phyloP scores from a whole-genome alignment of 2,797 vertebrate species.

The Sebastolobus alascanus region DNA sequence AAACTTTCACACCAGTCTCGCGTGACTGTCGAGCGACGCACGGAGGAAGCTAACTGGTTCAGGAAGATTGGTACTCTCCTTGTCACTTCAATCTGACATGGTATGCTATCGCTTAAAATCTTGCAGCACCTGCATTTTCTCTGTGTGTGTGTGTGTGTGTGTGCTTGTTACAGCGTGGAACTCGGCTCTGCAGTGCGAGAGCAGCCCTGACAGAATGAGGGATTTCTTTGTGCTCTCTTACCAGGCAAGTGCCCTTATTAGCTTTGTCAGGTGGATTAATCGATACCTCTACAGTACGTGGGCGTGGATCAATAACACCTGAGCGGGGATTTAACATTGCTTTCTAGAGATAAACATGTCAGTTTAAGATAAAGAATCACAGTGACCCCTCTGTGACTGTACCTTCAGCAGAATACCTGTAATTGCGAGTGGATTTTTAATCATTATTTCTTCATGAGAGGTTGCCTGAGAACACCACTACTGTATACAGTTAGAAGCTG shows the following conservation, averaged over 20 bases:
- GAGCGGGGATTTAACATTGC: slow-evolving; percentile 29
- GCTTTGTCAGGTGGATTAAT: slow-evolving; percentile 44
- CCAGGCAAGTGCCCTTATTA: slow-evolving; percentile 84
- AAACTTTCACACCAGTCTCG: slow-evolving; percentile 78
- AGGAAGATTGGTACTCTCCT: slow-evolving; percentile 89
- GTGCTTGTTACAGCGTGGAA: slow-evolving; percentile 91
- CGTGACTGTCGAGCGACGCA: slow-evolving; percentile 70
- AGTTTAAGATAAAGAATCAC: slow-evolving; percentile 21
- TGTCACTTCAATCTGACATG: slow-evolving; percentile 24
- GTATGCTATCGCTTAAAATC: slow-evolving; percentile 31
- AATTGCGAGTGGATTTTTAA: not conserved
- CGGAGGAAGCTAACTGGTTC: slow-evolving; percentile 92
- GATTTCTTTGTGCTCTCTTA: slow-evolving; percentile 94
- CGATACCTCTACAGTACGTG: slow-evolving; percentile 31
- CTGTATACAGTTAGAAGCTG: not conserved
- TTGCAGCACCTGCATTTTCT: slow-evolving; percentile 34
- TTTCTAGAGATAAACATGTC: slow-evolving; percentile 20
- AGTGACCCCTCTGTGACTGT: not conserved
- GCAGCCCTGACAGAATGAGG: slow-evolving; percentile 87
- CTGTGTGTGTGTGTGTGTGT: slow-evolving; percentile 39
- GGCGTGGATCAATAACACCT: slow-evolving; percentile 48
- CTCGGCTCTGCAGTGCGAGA: slow-evolving; percentile 88
- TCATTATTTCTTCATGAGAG: not conserved
- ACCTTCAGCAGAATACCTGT: slow-evolving; percentile 1
- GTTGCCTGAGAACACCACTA: not conserved